These are phyloP conservation scores for Eretmochelys imbricata DNA, from an alignment of 2,113 vertebrate genomes.

Conservation along the genomic window DNA sequence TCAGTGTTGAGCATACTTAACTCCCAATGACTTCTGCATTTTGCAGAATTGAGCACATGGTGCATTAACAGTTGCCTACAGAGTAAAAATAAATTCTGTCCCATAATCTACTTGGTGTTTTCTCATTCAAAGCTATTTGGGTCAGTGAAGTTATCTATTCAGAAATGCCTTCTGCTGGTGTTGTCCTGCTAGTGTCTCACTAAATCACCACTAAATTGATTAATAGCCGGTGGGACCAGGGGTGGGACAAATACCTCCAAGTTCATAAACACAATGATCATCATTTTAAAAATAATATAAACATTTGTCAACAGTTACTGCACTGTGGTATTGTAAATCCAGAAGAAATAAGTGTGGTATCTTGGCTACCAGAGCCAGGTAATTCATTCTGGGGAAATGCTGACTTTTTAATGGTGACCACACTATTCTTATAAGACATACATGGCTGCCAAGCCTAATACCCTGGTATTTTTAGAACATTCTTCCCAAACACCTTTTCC, in stretches of 20 bases:
- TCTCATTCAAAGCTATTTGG: background rate
- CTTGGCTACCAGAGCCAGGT: background rate
- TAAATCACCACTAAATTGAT: constrained; percentile 17
- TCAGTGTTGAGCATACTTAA: background rate
- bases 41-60: background rate
- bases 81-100: background rate
- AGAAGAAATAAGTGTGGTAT: constrained; percentile 49
- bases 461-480: constrained; percentile 36
- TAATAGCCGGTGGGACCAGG: background rate
- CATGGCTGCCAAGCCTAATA: constrained; percentile 14
- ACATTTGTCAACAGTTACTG: constrained; percentile 61
- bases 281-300: constrained; percentile 42
- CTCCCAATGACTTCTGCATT: background rate
- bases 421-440: constrained; percentile 42
- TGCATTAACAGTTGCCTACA: background rate
- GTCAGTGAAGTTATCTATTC: background rate
- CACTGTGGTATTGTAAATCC: constrained; percentile 53
- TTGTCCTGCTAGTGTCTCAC: background rate
- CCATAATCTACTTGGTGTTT: background rate
- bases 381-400: constrained; percentile 29
- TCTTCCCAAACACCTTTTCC: constrained; percentile 61
- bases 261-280: constrained; percentile 34
- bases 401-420: constrained; percentile 6
- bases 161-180: background rate
- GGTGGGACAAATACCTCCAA: background rate